Evolutionary conservation across 2,797 vertebrate genomes (phyloP).

Genomic region (Scolopax bukidnonensis): DNA sequence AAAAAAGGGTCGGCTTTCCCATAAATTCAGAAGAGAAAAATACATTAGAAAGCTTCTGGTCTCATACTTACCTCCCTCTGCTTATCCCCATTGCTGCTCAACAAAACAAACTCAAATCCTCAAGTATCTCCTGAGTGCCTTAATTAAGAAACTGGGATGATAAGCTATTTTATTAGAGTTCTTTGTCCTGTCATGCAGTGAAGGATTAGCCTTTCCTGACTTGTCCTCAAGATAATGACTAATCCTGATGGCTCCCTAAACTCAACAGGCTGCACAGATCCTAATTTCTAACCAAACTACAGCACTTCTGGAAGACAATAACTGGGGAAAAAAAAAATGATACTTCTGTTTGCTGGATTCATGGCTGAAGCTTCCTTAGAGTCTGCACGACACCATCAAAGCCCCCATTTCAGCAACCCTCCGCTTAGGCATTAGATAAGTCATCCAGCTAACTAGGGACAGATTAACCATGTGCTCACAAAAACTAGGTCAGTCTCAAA

Average conservation of each 20-base stretch:
- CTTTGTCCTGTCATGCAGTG: conserved; percentile 8
- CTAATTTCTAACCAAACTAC: background rate
- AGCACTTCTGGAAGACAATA: background rate
- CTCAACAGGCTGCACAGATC: background rate
- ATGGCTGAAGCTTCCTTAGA: background rate
- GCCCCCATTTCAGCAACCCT: background rate
- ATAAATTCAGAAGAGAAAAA: background rate
- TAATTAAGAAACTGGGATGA: conserved; percentile 23
- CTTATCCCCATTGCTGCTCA: background rate
- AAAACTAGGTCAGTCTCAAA: conserved; percentile 36
- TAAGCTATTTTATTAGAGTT: background rate
- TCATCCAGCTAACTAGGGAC: conserved; percentile 16
- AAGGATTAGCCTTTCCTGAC: conserved; percentile 47
- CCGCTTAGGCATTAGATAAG: conserved; percentile 5
- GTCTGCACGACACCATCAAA: background rate
- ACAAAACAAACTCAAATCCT: background rate
- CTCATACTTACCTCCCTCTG: background rate
- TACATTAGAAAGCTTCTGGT: background rate
- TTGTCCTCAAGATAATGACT: conserved; percentile 5
- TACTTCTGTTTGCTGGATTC: background rate
- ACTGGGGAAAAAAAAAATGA: background rate
- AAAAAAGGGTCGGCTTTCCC: background rate
- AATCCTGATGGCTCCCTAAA: conserved; percentile 11
- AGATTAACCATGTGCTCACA: conserved; percentile 14
- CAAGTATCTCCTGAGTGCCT: background rate